Percentiles rank a stretch among this genome's conserved stretches.
Evolutionary conservation across 2,797 vertebrate genomes (phyloP).

Genomic region (Poeciliopsis gracilis): DNA sequence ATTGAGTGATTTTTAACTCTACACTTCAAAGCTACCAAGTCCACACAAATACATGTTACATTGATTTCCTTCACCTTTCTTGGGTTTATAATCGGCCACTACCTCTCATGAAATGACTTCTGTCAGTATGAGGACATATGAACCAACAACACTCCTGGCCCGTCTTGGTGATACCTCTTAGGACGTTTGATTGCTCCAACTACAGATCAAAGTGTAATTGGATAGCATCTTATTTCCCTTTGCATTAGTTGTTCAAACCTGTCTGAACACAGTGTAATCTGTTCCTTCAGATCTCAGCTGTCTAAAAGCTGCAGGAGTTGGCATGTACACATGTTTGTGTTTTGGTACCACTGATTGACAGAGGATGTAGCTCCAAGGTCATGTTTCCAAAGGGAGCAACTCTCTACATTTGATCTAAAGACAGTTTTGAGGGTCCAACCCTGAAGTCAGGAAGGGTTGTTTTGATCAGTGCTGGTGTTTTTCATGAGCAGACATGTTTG

Average conservation of each 20-base stretch:
- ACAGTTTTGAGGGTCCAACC: constrained; percentile 38
- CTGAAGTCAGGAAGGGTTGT: constrained; percentile 53
- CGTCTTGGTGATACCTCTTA: constrained; percentile 34
- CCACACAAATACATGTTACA: not conserved
- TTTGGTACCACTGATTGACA: constrained; percentile 54
- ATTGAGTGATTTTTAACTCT: not conserved
- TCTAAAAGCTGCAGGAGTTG: constrained; percentile 42
- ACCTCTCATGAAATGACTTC: not conserved
- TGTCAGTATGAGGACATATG: not conserved
- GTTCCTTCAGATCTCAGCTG: constrained; percentile 23
- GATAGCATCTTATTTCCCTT: constrained; percentile 39
- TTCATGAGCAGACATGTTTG: constrained; percentile 30
- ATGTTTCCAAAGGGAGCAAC: constrained; percentile 65
- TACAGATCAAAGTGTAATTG: constrained; percentile 31
- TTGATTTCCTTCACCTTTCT: not conserved
- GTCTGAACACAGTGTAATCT: constrained; percentile 33
- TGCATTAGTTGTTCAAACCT: constrained; percentile 30
- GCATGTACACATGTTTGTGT: constrained; percentile 57
- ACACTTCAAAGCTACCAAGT: not conserved
- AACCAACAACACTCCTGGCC: constrained; percentile 15
- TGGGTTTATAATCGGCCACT: not conserved
- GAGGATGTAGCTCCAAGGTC: constrained; percentile 61
- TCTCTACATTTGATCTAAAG: constrained; percentile 65
- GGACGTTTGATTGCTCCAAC: constrained; percentile 28
- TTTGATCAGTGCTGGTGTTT: constrained; percentile 42